Evolutionary conservation across 2,888 invertebrate species (phyloP).

Genomic region (Merodon equestris): DNA sequence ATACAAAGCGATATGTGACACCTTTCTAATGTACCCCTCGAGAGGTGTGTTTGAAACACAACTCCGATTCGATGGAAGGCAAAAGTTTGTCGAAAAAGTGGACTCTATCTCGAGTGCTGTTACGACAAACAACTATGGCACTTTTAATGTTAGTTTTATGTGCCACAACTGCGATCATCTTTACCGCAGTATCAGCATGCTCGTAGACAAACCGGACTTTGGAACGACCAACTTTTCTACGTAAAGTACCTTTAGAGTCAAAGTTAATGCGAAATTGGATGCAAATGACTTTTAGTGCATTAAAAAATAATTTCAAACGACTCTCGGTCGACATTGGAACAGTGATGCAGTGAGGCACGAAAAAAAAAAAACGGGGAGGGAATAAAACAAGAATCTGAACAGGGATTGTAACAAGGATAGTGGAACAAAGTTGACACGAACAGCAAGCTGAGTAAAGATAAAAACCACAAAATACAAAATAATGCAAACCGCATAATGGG

Average conservation of each 20-base stretch:
- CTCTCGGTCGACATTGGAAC: constrained; percentile 50
- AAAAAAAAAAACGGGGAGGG: neutral
- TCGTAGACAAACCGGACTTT: constrained; percentile 43
- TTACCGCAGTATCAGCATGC: constrained; percentile 21
- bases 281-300: constrained; percentile 69
- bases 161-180: constrained; percentile 57
- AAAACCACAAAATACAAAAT: constrained; percentile 57
- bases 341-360: constrained; percentile 35
- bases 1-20: constrained; percentile 63
- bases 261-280: constrained; percentile 67
- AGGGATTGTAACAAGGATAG: constrained; percentile 22
- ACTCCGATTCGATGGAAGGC: no score
- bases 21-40: constrained; percentile 32
- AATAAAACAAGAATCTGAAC: neutral
- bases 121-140: constrained; percentile 51
- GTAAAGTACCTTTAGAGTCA: constrained; percentile 65
- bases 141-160: constrained; percentile 64
- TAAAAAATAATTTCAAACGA: constrained; percentile 68
- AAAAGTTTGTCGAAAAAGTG: no score
- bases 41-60: no score
- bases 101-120: no score
- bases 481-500: constrained; percentile 64
- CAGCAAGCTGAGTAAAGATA: constrained; percentile 25
- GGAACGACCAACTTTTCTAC: constrained; percentile 58
- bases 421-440: constrained; percentile 17